phyloP scores from a whole-genome alignment of 2,888 invertebrate species.

The Lithophane leautieri region DNA sequence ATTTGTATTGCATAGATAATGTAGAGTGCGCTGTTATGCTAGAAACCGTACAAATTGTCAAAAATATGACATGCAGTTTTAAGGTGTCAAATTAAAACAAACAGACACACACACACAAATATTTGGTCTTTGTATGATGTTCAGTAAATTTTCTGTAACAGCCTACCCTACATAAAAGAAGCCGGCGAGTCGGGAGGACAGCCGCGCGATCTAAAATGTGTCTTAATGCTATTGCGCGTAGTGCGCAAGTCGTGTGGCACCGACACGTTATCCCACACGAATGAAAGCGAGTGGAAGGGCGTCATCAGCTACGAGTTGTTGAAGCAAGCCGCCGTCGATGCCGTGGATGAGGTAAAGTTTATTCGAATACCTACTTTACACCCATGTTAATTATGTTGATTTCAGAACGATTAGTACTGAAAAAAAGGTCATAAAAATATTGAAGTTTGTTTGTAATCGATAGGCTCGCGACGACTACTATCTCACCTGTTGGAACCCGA shows the following conservation, averaged over 20 bases:
- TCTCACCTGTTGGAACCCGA: no score
- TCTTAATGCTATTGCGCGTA: conserved; percentile 86
- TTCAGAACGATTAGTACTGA: not conserved
- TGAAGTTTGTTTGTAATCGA: not conserved
- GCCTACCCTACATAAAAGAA: conserved; percentile 66
- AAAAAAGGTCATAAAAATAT: not conserved
- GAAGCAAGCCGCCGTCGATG: conserved; percentile 89
- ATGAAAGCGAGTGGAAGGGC: conserved; percentile 86
- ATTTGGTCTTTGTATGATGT: not conserved
- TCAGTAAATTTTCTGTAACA: conserved; percentile 22
- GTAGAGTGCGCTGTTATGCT: no score
- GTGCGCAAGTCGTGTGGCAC: conserved; percentile 86
- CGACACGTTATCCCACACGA: conserved; percentile 56
- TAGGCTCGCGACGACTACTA: no score
- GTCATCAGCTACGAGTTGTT: conserved; percentile 88
- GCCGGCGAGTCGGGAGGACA: conserved; percentile 15
- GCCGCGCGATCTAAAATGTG: conserved; percentile 79
- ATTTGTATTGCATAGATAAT: no score
- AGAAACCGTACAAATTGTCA: no score
- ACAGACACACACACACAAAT: not conserved
- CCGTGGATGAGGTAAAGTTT: conserved; percentile 90
- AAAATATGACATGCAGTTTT: not conserved
- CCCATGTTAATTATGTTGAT: not conserved
- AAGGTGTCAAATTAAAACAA: not conserved
- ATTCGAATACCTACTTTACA: not conserved